Base-by-base conservation (phyloP, 2,113 vertebrate genomes). In the Edolisoma coerulescens region DNA sequence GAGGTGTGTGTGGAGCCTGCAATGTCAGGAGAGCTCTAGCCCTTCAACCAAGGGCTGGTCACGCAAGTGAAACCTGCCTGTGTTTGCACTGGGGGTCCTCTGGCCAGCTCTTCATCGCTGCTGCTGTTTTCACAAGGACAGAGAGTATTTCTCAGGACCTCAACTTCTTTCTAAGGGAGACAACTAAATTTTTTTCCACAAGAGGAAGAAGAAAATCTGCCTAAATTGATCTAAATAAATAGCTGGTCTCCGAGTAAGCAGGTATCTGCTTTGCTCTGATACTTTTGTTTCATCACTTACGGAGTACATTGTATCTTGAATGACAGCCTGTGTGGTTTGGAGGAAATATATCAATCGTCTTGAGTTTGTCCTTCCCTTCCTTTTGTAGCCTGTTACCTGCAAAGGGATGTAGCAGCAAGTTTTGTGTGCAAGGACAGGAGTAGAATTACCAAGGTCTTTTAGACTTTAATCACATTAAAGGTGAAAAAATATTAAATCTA, bases 401-500 rank as follows among this genome's bases (percentile, higher is more conserved):
- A 20, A 44, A 64, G 63, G 59, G 10, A 44, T 44, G 57, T 81
- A 84, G 68, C 84, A 86, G 68, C 74, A 71, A 80, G 44, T 56
- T 83, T 39, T 21, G 24, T 50, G 77, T 81, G 85, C 76, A 56
- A 42, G 33, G 59, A 53, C 65, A 87, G 68, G n/a, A 81, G 52
- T n/a, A 78, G 90, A 84, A 81, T 77, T 93, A 94, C 39, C 52
- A 42, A 59, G 35, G 47, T 88, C 18, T 88, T 77, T 73, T 35
- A 71, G 37, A 78, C 41, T 90, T 84, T 45, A 87, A 69, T 89
- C 70, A 70, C 70, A 93, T 90, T 90, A 94, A 89, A 83, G 61
- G 79, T 93, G 84, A 85, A 93, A 89, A 87, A 75, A 76, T 85
- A 90, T 24, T 89, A 83, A 81, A 88, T 68, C 57, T 88, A 45